Evolutionary conservation across 1,140 invertebrate species (phyloP), one percentile per base, ranked within the genome.

Genomic region (Dendrolimus punctatus): DNA sequence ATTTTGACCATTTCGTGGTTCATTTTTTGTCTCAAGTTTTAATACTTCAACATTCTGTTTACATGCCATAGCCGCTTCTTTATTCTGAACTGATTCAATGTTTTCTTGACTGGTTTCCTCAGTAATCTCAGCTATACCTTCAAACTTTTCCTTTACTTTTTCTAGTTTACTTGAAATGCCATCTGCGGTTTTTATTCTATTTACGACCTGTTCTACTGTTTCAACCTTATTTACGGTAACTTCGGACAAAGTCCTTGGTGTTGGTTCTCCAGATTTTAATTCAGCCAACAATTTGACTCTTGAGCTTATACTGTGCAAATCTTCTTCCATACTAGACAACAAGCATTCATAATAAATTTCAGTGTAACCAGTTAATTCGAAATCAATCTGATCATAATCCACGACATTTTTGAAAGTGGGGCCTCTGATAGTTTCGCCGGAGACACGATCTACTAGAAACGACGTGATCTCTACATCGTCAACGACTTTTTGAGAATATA

Each of bases 291-390:
- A 56, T 53, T 80, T 80, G 0, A 80, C 75, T 55, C 81, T 80
- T 5, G 81, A 85, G 0, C 71, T 63, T 0, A 83, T 66, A 47
- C 78, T 81, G 2, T 60, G 64, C n/a, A 85, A 46, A 60, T 85
- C 76, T 49, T 78, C 78, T 4, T 72, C 63, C 53, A 76, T 57
- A 50, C 73, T 71, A 8, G 69, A 74, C 7, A 79, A 41, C n/a
- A 80, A 58, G 38, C 67, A 71, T 48, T 81, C 76, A 46, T 76
- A 76, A 62, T 85, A 85, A 46, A 83, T 74, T 54, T 81, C 80
- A 0, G 67, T 72, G 40, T 72, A 74, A 6, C 72, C 76, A 5
- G 62, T 70, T 8, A 85, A 9, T 57, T 83, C 78, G 51, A 85
- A 83, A 6, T 80, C 76, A 66, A 81, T 81, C 55, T 76, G 70